Conservation (phyloP, 2,797 vertebrate genomes). For the Cossypha niveicapilla region DNA sequence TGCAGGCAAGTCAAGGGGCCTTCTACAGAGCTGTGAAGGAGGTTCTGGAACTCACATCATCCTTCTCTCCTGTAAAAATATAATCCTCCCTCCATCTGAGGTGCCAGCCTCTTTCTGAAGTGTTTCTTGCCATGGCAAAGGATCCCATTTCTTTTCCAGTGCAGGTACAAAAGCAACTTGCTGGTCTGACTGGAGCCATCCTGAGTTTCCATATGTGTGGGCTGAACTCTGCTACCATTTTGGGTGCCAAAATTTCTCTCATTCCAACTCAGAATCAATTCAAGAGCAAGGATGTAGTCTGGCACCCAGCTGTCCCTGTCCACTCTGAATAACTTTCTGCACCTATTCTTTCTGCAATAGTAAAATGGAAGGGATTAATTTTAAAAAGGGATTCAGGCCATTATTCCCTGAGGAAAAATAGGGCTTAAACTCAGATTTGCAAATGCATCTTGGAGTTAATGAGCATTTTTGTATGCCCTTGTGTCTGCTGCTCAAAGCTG, state of each 20-base stretch:
- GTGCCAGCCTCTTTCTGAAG: neutral
- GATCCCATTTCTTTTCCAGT: neutral
- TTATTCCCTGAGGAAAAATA: neutral
- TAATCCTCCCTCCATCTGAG: neutral
- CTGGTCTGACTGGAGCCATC: neutral
- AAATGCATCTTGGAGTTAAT: neutral
- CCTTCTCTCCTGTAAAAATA: neutral
- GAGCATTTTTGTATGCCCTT: neutral
- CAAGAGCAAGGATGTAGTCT: neutral
- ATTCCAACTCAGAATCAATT: fast-evolving
- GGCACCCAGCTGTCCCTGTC: neutral
- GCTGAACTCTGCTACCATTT: neutral
- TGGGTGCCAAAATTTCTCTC: neutral
- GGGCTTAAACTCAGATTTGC: neutral
- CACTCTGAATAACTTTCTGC: neutral
- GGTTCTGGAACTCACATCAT: neutral
- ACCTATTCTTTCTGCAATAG: neutral
- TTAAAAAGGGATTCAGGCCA: neutral
- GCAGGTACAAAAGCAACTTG: neutral
- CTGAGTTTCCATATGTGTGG: neutral
- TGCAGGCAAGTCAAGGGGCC: neutral
- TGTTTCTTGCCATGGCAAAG: neutral
- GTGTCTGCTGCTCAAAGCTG: neutral
- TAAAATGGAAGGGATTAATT: neutral
- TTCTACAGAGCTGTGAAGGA: neutral